Base-by-base conservation (phyloP, 2,797 vertebrate species). In the Leptatherina wallacei region DNA sequence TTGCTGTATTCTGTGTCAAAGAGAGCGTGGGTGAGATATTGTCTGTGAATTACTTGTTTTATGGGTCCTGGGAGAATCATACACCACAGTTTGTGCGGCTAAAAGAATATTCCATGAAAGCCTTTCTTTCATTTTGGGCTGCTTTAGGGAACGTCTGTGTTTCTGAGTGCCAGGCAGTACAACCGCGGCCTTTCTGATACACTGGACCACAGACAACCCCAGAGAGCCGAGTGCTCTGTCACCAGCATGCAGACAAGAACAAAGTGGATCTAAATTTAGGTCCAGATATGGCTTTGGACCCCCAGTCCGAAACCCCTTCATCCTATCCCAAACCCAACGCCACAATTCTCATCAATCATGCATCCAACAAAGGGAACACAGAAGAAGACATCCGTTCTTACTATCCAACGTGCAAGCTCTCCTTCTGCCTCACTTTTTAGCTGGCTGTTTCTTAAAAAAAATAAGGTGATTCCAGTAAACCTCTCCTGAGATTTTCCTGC, bases 31-130 rank as follows among this genome's bases (percentile, higher is more conserved):
- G 84, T 85, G 87, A 88, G 85, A 92, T 92, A 85, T 88, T 91
- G 88, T 92, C 85, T 85, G 82, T 89, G 85, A 91, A 91, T 90
- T 85, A 88, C 89, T 92, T 88, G 84, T 89, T 91, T 93, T 91
- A 90, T 91, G 83, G 74, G 61, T 85, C 89, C 86, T 72, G 22
- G 65, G 90, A 88, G 90, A 81, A 88, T 92, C 83, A 79, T 83
- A 89, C 88, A 84, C 90, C 85, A 85, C 81, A 86, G 80, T 83
- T 80, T 86, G 81, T 82, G 81, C 85, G 66, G 84, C 86, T 85
- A 90, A 89, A 82, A 90, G 89, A 93, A 92, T 90, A 88, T 89
- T 92, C 85, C 83, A 92, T 93, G 88, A 93, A 93, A 91, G 92
- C 90, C 51, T 54, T 78, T 90, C 88, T 93, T 93, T 93, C 88